Percentiles rank a stretch among this genome's conserved stretches.
Evolutionary conservation across 2,888 invertebrate species (phyloP).

Genomic region (Aspidiotus rigidus): DNA sequence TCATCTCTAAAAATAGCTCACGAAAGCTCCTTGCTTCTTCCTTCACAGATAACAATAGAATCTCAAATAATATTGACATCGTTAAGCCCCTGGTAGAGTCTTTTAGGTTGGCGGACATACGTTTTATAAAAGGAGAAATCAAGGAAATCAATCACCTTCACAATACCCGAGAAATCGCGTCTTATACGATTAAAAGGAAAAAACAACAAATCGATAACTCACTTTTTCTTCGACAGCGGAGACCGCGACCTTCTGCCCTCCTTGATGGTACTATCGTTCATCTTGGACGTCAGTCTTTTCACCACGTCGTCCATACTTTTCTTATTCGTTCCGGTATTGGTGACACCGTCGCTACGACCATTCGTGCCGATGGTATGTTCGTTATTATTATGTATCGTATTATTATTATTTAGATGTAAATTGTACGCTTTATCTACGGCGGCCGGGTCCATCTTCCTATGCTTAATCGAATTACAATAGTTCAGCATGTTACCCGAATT

Average conservation of each 20-base stretch:
- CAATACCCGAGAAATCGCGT: too few species aligned
- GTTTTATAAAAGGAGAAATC: too few species aligned
- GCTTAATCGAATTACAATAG: neutral
- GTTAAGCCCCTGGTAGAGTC: too few species aligned
- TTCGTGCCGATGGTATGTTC: conserved; percentile 43
- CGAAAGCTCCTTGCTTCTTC: too few species aligned
- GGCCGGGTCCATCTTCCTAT: neutral
- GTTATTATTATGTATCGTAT: conserved; percentile 43
- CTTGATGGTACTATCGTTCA: conserved; percentile 65
- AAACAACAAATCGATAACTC: conserved; percentile 13
- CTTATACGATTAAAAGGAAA: too few species aligned
- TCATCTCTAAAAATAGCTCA: too few species aligned
- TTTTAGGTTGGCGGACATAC: too few species aligned
- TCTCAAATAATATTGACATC: too few species aligned
- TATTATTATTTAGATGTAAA: conserved; percentile 37
- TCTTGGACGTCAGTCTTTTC: conserved; percentile 74
- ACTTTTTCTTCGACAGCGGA: conserved; percentile 50
- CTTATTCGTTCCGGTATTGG: conserved; percentile 44
- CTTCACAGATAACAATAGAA: too few species aligned
- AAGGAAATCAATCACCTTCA: too few species aligned
- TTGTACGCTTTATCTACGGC: conserved; percentile 13
- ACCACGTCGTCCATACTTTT: conserved; percentile 87
- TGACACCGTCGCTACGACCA: conserved; percentile 36
- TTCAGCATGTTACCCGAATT: neutral
- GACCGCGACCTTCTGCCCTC: conserved; percentile 55